Evolutionary conservation across 2,888 invertebrate genomes (phyloP).

Genomic region (Eupithecia subfuscata): DNA sequence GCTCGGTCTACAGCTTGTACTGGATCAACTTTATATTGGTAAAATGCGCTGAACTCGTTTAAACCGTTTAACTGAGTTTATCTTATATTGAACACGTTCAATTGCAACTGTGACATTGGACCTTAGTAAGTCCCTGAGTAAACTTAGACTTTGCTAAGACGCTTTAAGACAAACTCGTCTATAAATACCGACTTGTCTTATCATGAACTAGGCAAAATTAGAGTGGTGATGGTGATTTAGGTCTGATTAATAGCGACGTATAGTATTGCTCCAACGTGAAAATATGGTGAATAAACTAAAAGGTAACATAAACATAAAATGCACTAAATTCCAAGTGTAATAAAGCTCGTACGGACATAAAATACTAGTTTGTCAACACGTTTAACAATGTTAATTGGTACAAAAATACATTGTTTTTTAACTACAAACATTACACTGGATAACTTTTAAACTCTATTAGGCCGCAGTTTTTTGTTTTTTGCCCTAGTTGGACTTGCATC

Average conservation of each 20-base stretch:
- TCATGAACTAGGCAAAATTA: not conserved
- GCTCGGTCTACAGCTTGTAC: not conserved
- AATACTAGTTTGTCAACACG: slow-evolving; percentile 44
- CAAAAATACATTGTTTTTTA: slow-evolving; percentile 65
- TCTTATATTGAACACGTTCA: not conserved
- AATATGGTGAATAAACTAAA: not conserved
- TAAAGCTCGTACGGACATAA: slow-evolving; percentile 42
- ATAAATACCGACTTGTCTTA: not conserved
- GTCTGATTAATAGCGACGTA: not conserved
- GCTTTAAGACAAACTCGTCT: not conserved
- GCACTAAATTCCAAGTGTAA: slow-evolving; percentile 35
- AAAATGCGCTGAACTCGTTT: too few species aligned
- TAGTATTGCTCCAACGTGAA: not conserved
- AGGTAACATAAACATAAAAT: slow-evolving; percentile 39
- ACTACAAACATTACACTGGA: slow-evolving; percentile 48
- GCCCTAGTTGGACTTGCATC: not conserved
- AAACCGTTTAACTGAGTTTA: too few species aligned
- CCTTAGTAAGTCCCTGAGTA: not conserved
- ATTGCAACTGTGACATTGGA: not conserved
- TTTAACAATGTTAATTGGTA: slow-evolving; percentile 61
- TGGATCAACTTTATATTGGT: too few species aligned
- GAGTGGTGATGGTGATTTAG: not conserved
- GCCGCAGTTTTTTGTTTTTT: slow-evolving; percentile 1
- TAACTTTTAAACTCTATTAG: slow-evolving; percentile 7
- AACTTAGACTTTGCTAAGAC: not conserved